These are phyloP conservation scores for Rhamphomyia laevipes DNA, from an alignment of 2,888 invertebrate species.

Conservation along the genomic window DNA sequence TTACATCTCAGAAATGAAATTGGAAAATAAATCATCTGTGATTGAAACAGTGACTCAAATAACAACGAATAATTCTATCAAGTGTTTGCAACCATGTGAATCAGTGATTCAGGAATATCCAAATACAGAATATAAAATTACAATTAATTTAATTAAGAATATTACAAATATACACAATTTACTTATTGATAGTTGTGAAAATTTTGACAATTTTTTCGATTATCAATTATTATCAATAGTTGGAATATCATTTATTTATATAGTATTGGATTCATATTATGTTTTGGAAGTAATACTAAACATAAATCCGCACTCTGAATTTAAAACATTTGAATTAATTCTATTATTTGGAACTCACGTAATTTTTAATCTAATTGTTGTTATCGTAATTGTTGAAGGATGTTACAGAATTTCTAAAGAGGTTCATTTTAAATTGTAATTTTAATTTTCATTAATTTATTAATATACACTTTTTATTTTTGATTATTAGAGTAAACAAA, in stretches of 20 bases:
- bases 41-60: too few relatives aligned
- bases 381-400: slow-evolving; percentile 31
- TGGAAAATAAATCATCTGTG: too few relatives aligned
- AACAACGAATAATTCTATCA: too few relatives aligned
- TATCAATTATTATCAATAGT: slow-evolving; percentile 32
- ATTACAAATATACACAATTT: slow-evolving; percentile 31
- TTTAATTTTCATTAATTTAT: neutral
- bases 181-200: slow-evolving; percentile 30
- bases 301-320: slow-evolving; percentile 25
- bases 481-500: slow-evolving; percentile 19
- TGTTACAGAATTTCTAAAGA: slow-evolving; percentile 23
- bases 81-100: too few relatives aligned
- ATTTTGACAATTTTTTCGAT: slow-evolving; percentile 31
- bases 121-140: too few relatives aligned
- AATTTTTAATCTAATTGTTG: slow-evolving; percentile 29
- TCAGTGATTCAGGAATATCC: too few relatives aligned
- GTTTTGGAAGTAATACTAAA: slow-evolving; percentile 30
- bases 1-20: too few relatives aligned
- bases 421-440: neutral
- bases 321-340: slow-evolving; percentile 31
- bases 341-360: slow-evolving; percentile 32
- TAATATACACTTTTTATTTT: neutral
- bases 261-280: slow-evolving; percentile 33
- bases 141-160: slow-evolving; percentile 23
- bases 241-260: slow-evolving; percentile 32